Evolutionary conservation across 2,888 invertebrate genomes (phyloP), one percentile per base, ranked within the genome.

Genomic region (Erpobdella octoculata): DNA sequence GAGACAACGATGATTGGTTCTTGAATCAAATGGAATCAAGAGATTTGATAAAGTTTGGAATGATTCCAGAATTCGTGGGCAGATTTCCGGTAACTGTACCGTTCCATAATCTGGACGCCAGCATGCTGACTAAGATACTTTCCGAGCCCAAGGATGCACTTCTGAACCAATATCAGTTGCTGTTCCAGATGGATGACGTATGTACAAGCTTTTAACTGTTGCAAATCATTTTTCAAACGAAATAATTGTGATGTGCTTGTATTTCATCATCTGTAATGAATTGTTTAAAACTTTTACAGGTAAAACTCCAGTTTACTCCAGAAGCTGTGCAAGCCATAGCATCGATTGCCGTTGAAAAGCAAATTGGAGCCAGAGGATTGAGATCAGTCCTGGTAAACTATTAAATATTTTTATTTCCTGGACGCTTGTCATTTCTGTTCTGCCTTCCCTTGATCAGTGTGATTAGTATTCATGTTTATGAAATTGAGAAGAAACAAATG

Each of bases 91-190:
- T 97, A 69, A 86, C 97, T 75, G 96, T 97, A 71, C 94, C 97
- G 73, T 97, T 98, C 88, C 97, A 98, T 84, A 93, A 93, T 76
- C 87, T 99, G 74, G 90, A 91, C 83, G 89, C 91, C 81, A 89
- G 88, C 72, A 90, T 96, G 87, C 87, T 99, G 76, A 92, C 97
- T 65, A 86, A 92, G 83, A 98, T 99, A 85, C 86, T 99, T 74
- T 96, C 95, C 0, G 96, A 97, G 83, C 98, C 98, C 0, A 90
- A 91, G 81, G 98, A 99, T 83, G 96, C 97, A 28, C 88, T 98
- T 82, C 89, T 98, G 74, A 91, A 95, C 6, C 98, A 98, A 83
- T 97, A 94, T 85, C 92, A 96, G 84, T 88, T 93, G 79, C 86
- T 97, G 75, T 90, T 99, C 81, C 89, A 90, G 72, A 92, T 97